Conservation (phyloP, 2,113 vertebrate species). For the Microtus montanus region DNA sequence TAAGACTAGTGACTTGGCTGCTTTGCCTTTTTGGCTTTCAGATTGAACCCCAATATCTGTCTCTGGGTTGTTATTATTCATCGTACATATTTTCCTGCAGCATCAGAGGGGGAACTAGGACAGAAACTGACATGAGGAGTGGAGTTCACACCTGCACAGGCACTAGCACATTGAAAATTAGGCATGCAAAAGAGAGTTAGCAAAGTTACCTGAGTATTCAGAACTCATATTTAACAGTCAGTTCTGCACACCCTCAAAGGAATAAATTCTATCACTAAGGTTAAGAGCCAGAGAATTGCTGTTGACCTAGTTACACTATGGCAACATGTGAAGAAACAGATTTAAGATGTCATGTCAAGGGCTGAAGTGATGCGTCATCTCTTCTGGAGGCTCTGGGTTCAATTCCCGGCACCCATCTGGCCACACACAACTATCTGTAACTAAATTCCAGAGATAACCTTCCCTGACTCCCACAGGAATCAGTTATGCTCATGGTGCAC, state of each 20-base stretch:
- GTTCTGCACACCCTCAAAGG: background rate
- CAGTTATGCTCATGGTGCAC: background rate
- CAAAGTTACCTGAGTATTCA: background rate
- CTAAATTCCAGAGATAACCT: background rate
- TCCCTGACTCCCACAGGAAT: background rate
- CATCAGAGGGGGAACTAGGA: background rate
- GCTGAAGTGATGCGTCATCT: background rate
- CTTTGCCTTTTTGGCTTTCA: too few species aligned
- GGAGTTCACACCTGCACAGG: too few species aligned
- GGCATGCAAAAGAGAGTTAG: background rate
- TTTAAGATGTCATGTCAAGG: background rate
- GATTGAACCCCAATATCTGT: too few species aligned
- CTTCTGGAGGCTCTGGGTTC: background rate
- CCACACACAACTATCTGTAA: background rate
- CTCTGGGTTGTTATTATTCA: too few species aligned
- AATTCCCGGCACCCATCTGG: background rate
- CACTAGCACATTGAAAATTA: background rate
- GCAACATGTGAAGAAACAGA: background rate
- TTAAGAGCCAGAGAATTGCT: background rate
- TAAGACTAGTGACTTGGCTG: too few species aligned
- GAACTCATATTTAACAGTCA: background rate
- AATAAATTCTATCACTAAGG: slow-evolving; percentile 18
- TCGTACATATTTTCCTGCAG: too few species aligned
- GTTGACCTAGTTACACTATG: background rate
- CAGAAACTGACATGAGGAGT: background rate